These are phyloP conservation scores for Emydocephalus ijimae DNA, from an alignment of 2,113 vertebrate genomes.

Conservation along the genomic window DNA sequence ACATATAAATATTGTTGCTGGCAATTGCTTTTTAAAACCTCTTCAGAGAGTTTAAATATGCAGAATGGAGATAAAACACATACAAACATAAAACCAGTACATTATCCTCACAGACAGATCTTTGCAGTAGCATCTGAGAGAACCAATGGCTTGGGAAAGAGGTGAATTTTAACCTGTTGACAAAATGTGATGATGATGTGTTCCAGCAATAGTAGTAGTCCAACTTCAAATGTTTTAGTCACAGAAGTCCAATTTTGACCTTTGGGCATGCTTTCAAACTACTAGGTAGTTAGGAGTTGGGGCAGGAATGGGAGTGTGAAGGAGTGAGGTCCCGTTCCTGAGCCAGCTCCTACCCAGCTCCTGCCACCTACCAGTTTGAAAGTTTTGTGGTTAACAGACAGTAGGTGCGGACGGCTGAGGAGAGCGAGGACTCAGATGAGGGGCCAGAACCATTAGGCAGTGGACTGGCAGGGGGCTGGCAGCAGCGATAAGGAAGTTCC, in stretches of 20 bases:
- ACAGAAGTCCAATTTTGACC: not conserved
- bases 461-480: too few species aligned
- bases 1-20: not conserved
- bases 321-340: too few species aligned
- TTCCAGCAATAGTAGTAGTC: not conserved
- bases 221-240: not conserved
- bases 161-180: not conserved
- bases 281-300: too few species aligned
- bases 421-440: too few species aligned
- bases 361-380: too few species aligned
- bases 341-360: too few species aligned
- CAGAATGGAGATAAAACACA: not conserved
- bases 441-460: too few species aligned
- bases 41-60: not conserved
- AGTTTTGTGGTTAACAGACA: too few species aligned
- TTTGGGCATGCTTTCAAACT: not conserved
- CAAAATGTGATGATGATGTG: not conserved
- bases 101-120: not conserved
- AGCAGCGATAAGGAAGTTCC: too few species aligned
- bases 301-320: too few species aligned
- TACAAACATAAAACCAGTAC: not conserved
- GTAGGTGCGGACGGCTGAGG: too few species aligned
- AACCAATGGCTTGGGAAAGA: not conserved
- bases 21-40: not conserved
- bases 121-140: not conserved